These are phyloP conservation scores for Alcedo atthis DNA, from an alignment of 2,797 vertebrate genomes.

Conservation along the genomic window DNA sequence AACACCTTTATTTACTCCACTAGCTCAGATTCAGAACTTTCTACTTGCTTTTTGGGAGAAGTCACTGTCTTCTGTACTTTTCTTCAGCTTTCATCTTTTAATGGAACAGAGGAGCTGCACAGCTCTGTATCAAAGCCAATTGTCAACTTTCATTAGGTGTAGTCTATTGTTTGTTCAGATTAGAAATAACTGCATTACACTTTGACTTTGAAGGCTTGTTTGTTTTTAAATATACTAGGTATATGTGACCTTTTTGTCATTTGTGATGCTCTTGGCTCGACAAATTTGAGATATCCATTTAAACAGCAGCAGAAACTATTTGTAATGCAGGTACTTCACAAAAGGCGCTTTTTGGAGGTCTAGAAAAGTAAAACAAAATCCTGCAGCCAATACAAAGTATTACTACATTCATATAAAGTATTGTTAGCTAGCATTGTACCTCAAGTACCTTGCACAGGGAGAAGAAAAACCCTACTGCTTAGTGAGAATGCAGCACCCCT, in stretches of 20 bases:
- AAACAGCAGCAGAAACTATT: slow-evolving; percentile 40
- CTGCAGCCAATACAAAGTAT: not conserved
- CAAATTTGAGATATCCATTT: slow-evolving; percentile 42
- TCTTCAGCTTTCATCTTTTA: slow-evolving; percentile 60
- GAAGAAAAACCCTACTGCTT: not conserved
- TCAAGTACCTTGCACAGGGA: not conserved
- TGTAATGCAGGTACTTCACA: not conserved
- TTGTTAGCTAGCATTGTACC: not conserved
- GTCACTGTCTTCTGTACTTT: slow-evolving; percentile 37
- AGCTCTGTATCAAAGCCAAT: slow-evolving; percentile 65
- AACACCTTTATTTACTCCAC: slow-evolving; percentile 5
- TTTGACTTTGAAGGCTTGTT: slow-evolving; percentile 64
- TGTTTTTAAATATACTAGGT: slow-evolving; percentile 61
- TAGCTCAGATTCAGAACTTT: slow-evolving; percentile 56
- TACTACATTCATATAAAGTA: not conserved
- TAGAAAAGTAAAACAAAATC: not conserved
- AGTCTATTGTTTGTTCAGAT: slow-evolving; percentile 62
- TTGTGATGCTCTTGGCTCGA: slow-evolving; percentile 62
- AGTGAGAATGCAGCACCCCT: not conserved
- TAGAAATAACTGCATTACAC: slow-evolving; percentile 66
- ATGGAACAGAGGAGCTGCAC: slow-evolving; percentile 52
- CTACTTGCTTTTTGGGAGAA: slow-evolving; percentile 26
- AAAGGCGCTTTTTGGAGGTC: not conserved
- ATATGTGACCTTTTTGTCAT: slow-evolving; percentile 61
- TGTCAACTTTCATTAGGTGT: slow-evolving; percentile 68